Evolutionary conservation across 2,797 vertebrate species (phyloP).

Genomic region (Acrossocheilus fasciatus): DNA sequence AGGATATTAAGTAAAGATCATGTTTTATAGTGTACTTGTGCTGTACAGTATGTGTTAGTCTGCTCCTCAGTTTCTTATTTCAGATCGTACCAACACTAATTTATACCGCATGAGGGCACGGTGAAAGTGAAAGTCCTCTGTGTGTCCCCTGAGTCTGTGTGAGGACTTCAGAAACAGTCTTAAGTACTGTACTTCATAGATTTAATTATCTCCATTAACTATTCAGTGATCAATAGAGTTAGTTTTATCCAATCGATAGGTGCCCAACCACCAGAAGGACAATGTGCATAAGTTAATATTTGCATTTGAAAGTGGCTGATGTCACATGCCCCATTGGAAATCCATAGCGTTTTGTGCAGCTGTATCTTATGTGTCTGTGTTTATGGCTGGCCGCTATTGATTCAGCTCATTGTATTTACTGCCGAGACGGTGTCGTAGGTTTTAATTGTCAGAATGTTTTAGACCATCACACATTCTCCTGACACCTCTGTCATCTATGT

Average conservation of each 20-base stretch:
- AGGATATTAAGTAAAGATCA: too few species aligned
- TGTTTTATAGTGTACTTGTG: not conserved
- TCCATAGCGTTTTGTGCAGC: constrained; percentile 84
- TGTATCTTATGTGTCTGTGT: constrained; percentile 85
- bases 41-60: not conserved
- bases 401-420: constrained; percentile 82
- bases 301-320: constrained; percentile 84
- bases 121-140: constrained; percentile 55
- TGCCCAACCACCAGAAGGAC: constrained; percentile 78
- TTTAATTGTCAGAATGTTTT: constrained; percentile 85
- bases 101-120: constrained; percentile 44
- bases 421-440: constrained; percentile 78
- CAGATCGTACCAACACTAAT: constrained; percentile 39
- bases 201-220: constrained; percentile 86
- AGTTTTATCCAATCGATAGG: constrained; percentile 84
- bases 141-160: constrained; percentile 46
- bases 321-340: constrained; percentile 83
- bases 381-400: constrained; percentile 84
- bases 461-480: constrained; percentile 51
- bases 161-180: constrained; percentile 77
- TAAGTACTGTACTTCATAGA: constrained; percentile 80
- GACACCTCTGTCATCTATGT: constrained; percentile 46
- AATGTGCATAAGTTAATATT: constrained; percentile 85
- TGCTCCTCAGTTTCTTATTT: constrained; percentile 28
- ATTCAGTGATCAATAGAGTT: constrained; percentile 87